Percentiles rank a stretch among this genome's conserved stretches.
These are phyloP conservation scores for Branchinecta lindahli DNA, from an alignment of 1,140 invertebrate species.

Conservation along the genomic window DNA sequence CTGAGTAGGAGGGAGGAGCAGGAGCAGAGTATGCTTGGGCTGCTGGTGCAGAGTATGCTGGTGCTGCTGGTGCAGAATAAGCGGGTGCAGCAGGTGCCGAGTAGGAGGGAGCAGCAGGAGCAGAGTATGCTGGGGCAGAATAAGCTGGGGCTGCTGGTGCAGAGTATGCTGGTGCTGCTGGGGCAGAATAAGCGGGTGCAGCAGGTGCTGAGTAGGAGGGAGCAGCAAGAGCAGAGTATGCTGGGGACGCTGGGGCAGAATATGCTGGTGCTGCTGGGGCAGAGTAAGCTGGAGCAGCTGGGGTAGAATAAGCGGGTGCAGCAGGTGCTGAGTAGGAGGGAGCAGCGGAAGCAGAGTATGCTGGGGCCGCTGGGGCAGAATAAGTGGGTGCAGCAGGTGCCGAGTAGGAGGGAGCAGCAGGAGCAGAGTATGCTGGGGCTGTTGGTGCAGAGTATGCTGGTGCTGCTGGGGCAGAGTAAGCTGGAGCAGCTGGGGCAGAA, in stretches of 20 bases:
- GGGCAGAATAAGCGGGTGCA: too few relatives aligned
- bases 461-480: background rate
- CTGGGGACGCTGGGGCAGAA: background rate
- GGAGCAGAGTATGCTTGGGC: conserved; percentile 10
- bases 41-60: conserved; percentile 8
- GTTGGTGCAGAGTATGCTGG: conserved; percentile 7
- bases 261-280: background rate
- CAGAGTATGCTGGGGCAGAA: background rate
- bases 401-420: background rate
- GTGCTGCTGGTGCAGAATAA: conserved; percentile 10
- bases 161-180: conserved; percentile 9
- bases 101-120: background rate
- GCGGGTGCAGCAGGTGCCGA: conserved; percentile 11
- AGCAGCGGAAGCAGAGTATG: background rate
- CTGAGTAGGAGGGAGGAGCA: conserved; percentile 12
- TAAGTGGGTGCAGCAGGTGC: too few relatives aligned
- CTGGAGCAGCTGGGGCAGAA: too few relatives aligned
- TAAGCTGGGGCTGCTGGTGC: conserved; percentile 2
- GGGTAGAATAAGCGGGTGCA: too few relatives aligned
- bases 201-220: too few relatives aligned
- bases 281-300: too few relatives aligned
- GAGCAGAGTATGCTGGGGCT: conserved; percentile 3
- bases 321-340: background rate
- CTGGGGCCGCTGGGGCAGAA: background rate
- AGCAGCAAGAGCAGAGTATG: background rate